A percentile compares a stretch with the other conserved stretches of the same genome.
phyloP scores from a whole-genome alignment of 2,888 invertebrate genomes.

The Hyles lineata region DNA sequence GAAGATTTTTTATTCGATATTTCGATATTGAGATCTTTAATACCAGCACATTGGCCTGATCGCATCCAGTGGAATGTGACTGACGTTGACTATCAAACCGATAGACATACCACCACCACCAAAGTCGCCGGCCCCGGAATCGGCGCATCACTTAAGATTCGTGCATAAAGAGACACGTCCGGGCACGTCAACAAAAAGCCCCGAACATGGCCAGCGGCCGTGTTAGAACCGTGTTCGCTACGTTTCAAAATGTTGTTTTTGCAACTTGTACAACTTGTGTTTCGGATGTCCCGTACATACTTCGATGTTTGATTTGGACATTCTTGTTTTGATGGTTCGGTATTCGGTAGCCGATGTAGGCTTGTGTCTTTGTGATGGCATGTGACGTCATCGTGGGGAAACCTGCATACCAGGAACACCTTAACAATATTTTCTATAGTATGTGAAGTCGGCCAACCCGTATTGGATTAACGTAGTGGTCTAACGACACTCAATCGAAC shows the following conservation, averaged over 20 bases:
- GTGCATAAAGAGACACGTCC: slow-evolving; percentile 67
- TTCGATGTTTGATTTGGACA: slow-evolving; percentile 44
- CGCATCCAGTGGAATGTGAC: too few relatives aligned
- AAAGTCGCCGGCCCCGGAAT: slow-evolving; percentile 42
- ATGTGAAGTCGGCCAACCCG: too few relatives aligned
- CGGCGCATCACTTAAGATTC: slow-evolving; percentile 54
- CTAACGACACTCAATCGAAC: too few relatives aligned
- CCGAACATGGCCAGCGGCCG: slow-evolving; percentile 48
- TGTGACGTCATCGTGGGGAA: neutral
- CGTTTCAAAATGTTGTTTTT: slow-evolving; percentile 47
- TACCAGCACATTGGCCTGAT: too few relatives aligned
- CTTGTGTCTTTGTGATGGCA: neutral
- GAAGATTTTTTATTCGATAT: too few relatives aligned
- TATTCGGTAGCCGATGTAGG: neutral
- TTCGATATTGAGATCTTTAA: too few relatives aligned
- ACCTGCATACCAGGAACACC: neutral
- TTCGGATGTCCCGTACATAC: slow-evolving; percentile 49
- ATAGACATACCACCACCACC: slow-evolving; percentile 11
- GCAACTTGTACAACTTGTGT: slow-evolving; percentile 50
- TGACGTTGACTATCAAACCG: neutral
- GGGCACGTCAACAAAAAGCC: slow-evolving; percentile 58
- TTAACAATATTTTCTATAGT: neutral
- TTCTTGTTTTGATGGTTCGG: slow-evolving; percentile 41
- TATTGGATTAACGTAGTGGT: too few relatives aligned
- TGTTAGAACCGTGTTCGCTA: slow-evolving; percentile 57